Conservation (phyloP, 2,113 vertebrate genomes). For the Oophaga pumilio region DNA sequence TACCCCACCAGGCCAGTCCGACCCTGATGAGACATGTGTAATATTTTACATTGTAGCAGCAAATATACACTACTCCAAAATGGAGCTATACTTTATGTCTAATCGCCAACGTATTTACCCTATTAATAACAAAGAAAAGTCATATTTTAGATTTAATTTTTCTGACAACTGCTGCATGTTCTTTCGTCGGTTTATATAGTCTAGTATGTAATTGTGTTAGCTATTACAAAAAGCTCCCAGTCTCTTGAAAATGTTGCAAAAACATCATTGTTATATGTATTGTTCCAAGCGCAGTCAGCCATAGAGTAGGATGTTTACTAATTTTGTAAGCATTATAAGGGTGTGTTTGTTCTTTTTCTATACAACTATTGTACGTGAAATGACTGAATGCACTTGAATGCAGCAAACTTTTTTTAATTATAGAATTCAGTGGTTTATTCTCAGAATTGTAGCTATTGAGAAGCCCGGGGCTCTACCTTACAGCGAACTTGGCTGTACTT, state of each 20-base stretch:
- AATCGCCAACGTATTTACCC: too few species aligned
- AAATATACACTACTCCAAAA: too few species aligned
- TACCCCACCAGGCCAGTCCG: too few species aligned
- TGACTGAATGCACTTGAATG: slow-evolving; percentile 45
- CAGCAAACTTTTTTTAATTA: slow-evolving; percentile 1
- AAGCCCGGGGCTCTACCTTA: slow-evolving; percentile 2
- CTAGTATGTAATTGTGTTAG: not conserved
- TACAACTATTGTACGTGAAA: slow-evolving; percentile 6
- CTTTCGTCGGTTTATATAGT: not conserved
- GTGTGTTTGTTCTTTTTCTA: slow-evolving; percentile 30
- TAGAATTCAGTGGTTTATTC: slow-evolving; percentile 8
- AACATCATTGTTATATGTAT: slow-evolving; percentile 1
- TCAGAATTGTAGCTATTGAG: slow-evolving; percentile 11
- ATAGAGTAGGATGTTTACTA: slow-evolving; percentile 22
- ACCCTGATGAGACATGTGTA: too few species aligned
- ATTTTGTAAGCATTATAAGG: not conserved
- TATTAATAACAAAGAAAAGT: not conserved
- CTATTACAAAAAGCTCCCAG: not conserved
- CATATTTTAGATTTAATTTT: not conserved
- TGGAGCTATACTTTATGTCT: too few species aligned
- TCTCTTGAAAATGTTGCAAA: slow-evolving; percentile 25
- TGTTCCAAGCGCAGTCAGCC: slow-evolving; percentile 1
- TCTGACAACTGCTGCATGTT: not conserved
- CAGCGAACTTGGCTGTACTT: slow-evolving; percentile 18
- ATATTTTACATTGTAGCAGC: too few species aligned